phyloP scores from a whole-genome alignment of 2,113 vertebrate genomes.

The Myrmophylax atrothorax region DNA sequence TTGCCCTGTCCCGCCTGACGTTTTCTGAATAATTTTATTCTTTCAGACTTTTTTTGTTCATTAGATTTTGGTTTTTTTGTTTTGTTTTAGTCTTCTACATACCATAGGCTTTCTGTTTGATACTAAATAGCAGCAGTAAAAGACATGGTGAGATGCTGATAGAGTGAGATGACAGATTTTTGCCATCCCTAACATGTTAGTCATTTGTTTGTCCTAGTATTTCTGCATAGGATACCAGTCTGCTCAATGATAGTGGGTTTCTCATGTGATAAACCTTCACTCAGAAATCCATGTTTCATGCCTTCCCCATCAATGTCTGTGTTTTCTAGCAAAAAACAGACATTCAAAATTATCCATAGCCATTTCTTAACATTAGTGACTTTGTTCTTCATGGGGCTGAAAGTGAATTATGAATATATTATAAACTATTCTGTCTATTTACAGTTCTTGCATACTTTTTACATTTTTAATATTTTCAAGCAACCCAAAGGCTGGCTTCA shows the following conservation, averaged over 20 bases:
- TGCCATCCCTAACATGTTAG: neutral
- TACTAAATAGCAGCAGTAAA: neutral
- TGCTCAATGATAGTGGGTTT: neutral
- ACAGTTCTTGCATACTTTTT: neutral
- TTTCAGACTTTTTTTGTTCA: neutral
- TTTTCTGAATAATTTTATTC: neutral
- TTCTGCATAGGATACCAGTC: neutral
- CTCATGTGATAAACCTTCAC: neutral
- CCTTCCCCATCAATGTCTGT: neutral
- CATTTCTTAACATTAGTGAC: neutral
- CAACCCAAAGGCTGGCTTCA: neutral
- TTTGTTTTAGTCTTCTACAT: neutral
- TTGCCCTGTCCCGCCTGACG: neutral
- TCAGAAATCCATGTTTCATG: neutral
- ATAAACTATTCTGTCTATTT: neutral
- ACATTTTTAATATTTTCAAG: neutral
- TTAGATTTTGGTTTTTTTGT: neutral
- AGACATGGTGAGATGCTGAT: neutral
- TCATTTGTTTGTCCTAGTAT: slow-evolving; percentile 9
- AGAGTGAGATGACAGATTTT: slow-evolving; percentile 1
- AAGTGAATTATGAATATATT: neutral
- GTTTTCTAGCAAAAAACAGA: neutral
- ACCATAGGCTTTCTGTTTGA: neutral
- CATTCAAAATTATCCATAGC: neutral
- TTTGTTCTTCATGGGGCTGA: neutral